Evolutionary conservation across 2,113 vertebrate species (phyloP).

Genomic region (Numida meleagris): DNA sequence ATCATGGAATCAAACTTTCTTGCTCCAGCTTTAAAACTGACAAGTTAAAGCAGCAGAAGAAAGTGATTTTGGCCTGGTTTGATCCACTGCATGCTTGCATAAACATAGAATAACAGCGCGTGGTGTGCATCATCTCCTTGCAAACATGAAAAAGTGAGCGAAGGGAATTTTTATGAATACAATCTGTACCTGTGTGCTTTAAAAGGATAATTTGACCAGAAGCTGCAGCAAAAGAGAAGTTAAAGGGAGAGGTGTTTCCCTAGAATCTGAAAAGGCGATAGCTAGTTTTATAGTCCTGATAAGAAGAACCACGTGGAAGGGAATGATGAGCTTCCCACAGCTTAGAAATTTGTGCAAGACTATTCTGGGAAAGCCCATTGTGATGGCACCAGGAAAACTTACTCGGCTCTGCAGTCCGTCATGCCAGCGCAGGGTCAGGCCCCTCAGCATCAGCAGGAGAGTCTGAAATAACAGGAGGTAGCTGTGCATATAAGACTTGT

Average conservation of each 20-base stretch:
- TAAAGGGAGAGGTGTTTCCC: neutral
- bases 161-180: neutral
- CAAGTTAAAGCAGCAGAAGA: neutral
- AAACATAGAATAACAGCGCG: fast-evolving
- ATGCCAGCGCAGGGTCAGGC: neutral
- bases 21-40: neutral
- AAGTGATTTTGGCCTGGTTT: neutral
- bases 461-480: neutral
- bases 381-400: neutral
- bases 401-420: no score
- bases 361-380: neutral
- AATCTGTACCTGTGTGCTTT: fast-evolving
- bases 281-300: neutral
- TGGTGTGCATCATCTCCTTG: neutral
- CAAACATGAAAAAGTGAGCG: neutral
- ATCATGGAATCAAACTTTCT: neutral
- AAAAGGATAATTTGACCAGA: neutral
- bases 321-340: neutral
- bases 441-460: neutral
- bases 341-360: neutral
- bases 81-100: neutral
- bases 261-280: neutral
- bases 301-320: neutral
- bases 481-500: neutral
- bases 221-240: neutral